Evolutionary conservation across 2,888 invertebrate species (phyloP), one percentile per base, ranked within the genome.

Genomic region (Drosophila mercatorum): DNA sequence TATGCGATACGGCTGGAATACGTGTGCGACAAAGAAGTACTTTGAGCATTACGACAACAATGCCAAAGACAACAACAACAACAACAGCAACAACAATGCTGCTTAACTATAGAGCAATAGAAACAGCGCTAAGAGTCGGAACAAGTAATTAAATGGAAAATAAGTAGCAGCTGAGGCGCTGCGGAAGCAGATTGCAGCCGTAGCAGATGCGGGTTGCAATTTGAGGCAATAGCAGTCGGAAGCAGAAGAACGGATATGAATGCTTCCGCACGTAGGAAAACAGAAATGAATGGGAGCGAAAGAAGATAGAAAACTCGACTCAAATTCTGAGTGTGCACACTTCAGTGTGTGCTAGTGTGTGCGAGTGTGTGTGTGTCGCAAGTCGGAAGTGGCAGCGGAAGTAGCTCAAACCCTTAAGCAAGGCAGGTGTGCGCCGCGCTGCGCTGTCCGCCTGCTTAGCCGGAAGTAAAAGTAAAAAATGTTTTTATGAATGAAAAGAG

Each of bases 121-220:
- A 70, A 88, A 81, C 73, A 79, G 78, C 89, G 80, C 46, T 88
- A 82, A 88, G 88, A 84, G 86, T 91, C 91, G 91, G 91, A 91
- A 91, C 83, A 85, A 89, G 88, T 88, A 91, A 91, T 91, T 91
- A 91, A 83, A 86, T 83, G 72, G 62, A 70, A 66, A 72, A 86
- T 81, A 80, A 72, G 72, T 60, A 56, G 65, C 69, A 52, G 68
- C 55, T 51, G 55, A 62, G 52, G 58, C 61, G 72, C 53, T 85
- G 68, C 74, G 78, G 85, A 84, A 85, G 77, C 71, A 69, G 69
- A 74, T 74, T 74, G 63, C 64, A 78, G 63, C 57, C n/a, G 55
- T 43, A 44, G 68, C 80, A 78, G 68, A 76, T 75, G 76, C 68
- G 75, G 81, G 71, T 52, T 81, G 66, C 78, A 70, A 57, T 70